These are phyloP conservation scores for Lasioglossum zephyrum DNA, from an alignment of 2,888 invertebrate species.

Conservation along the genomic window DNA sequence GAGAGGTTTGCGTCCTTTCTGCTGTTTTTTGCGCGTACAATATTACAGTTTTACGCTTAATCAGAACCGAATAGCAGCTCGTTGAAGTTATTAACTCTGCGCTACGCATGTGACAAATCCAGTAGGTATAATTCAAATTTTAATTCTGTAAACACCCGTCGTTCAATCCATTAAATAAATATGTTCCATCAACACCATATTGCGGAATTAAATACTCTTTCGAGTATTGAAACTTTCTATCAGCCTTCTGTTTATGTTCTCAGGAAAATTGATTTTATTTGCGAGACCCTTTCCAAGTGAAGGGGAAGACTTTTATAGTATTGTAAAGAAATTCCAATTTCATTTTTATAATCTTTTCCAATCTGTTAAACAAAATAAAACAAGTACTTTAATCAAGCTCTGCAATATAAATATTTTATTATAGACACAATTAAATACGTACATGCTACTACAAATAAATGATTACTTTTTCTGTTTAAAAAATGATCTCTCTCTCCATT, in stretches of 20 bases:
- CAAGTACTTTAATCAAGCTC: background rate
- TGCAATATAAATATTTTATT: background rate
- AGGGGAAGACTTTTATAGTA: background rate
- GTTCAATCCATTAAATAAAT: too few species aligned
- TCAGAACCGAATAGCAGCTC: background rate
- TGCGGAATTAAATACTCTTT: background rate
- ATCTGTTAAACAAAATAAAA: background rate
- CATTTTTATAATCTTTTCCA: background rate
- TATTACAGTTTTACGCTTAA: background rate
- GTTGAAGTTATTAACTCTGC: background rate
- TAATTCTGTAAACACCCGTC: background rate
- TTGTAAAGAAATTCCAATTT: background rate
- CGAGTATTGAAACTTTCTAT: background rate
- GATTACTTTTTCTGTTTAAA: background rate
- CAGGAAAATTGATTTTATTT: background rate
- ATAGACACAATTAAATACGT: background rate
- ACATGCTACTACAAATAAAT: background rate
- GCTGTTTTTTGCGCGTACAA: background rate
- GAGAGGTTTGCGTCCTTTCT: constrained; percentile 34
- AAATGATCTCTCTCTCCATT: background rate
- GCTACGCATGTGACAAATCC: background rate
- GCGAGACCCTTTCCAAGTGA: background rate
- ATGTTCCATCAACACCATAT: background rate
- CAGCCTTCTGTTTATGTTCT: background rate
- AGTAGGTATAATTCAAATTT: background rate